Conservation (phyloP, 1,140 invertebrate genomes). For the Sinonovacula constricta region DNA sequence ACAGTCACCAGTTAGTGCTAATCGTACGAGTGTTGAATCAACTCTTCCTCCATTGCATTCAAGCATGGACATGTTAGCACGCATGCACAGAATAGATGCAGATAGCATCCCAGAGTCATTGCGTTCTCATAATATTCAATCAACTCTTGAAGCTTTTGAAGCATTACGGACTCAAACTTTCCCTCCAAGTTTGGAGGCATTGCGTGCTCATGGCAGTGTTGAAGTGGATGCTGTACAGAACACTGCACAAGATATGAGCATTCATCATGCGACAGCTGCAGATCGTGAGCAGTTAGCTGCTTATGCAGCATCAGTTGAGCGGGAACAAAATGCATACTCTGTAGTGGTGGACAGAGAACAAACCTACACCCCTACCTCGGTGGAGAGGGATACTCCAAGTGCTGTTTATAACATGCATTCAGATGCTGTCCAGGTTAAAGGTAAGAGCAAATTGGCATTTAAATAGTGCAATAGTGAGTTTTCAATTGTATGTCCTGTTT, state of each 20-base stretch:
- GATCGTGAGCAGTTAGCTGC: conserved; percentile 43
- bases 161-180: conserved; percentile 45
- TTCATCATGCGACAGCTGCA: conserved; percentile 27
- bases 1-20: conserved; percentile 30
- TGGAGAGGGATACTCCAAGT: conserved; percentile 1
- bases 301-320: conserved; percentile 18
- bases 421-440: conserved; percentile 36
- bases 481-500: too few relatives aligned
- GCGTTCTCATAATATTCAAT: conserved; percentile 41
- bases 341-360: conserved; percentile 28
- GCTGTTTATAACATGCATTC: conserved; percentile 6
- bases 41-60: conserved; percentile 37
- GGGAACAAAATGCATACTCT: conserved; percentile 2
- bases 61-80: conserved; percentile 44
- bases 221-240: conserved; percentile 25
- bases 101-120: conserved; percentile 42
- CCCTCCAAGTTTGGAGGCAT: conserved; percentile 2
- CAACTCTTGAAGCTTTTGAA: conserved; percentile 44
- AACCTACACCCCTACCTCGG: conserved; percentile 38
- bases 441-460: too few relatives aligned
- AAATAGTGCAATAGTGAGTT: too few relatives aligned
- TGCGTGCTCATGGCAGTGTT: background rate
- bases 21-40: background rate
- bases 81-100: conserved; percentile 38
- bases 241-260: conserved; percentile 46